These are phyloP conservation scores for Girardinichthys multiradiatus DNA, from an alignment of 2,113 vertebrate species.

Conservation along the genomic window DNA sequence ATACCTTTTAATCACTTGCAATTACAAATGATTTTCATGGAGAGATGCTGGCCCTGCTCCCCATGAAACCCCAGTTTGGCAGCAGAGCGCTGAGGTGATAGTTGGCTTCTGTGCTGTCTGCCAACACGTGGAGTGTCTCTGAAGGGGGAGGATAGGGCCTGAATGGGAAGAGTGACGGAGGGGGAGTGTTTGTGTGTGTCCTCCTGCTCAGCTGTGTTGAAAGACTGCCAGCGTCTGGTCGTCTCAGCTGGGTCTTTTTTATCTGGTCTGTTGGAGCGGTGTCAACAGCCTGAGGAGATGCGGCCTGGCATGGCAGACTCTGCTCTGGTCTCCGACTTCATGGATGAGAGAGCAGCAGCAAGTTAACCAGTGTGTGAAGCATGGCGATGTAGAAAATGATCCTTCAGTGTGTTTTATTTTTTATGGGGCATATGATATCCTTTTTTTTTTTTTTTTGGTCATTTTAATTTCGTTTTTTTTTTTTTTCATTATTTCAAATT, in stretches of 20 bases:
- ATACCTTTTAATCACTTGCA: constrained; percentile 50
- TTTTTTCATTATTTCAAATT: no score
- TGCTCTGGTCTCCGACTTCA: constrained; percentile 46
- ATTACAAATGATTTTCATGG: constrained; percentile 35
- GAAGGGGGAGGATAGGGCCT: constrained; percentile 19
- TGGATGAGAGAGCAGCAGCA: constrained; percentile 35
- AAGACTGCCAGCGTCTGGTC: constrained; percentile 67
- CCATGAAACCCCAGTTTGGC: constrained; percentile 44
- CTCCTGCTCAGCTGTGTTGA: constrained; percentile 70
- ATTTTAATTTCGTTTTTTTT: background rate
- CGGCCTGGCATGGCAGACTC: constrained; percentile 50
- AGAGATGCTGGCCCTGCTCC: constrained; percentile 26
- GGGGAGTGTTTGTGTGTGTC: constrained; percentile 25
- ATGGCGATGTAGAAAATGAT: constrained; percentile 3
- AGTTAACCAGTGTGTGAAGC: constrained; percentile 44
- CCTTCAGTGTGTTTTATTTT: background rate
- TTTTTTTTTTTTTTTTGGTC: background rate
- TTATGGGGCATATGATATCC: no score
- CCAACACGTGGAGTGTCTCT: constrained; percentile 56
- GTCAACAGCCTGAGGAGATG: constrained; percentile 72
- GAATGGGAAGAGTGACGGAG: constrained; percentile 43
- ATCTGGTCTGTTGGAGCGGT: constrained; percentile 74
- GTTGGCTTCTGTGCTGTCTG: constrained; percentile 57
- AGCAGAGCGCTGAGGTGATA: constrained; percentile 48
- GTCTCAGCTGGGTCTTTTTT: constrained; percentile 76